These are phyloP conservation scores for Pangasianodon hypophthalmus DNA, from an alignment of 2,113 vertebrate genomes.

Conservation along the genomic window DNA sequence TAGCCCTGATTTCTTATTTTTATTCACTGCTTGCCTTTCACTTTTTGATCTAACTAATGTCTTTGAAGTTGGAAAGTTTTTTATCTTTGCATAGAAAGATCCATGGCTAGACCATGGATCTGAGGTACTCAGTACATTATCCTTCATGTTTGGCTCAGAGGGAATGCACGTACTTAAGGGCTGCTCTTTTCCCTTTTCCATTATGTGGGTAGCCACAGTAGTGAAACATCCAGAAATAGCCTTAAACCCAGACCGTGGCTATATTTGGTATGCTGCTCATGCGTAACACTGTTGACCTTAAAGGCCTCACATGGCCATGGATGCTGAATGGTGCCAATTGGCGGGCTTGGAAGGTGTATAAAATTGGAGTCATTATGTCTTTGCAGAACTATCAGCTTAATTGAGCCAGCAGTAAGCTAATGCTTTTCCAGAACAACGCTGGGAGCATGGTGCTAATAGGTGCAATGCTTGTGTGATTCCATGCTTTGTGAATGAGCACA, in stretches of 20 bases:
- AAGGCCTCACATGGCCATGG: constrained; percentile 28
- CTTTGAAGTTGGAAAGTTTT: constrained; percentile 2
- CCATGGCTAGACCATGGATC: constrained; percentile 2
- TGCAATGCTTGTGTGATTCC: background rate
- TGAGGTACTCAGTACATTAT: constrained; percentile 3
- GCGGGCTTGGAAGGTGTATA: constrained; percentile 45
- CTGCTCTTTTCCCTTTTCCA: constrained; percentile 3
- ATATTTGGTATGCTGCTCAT: constrained; percentile 38
- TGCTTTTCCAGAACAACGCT: constrained; percentile 40
- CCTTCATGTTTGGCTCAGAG: constrained; percentile 9
- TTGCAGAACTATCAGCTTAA: constrained; percentile 52
- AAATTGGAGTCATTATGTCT: constrained; percentile 59
- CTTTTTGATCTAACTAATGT: constrained; percentile 1
- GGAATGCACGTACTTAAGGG: constrained; percentile 7
- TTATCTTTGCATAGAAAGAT: background rate
- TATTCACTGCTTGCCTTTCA: background rate
- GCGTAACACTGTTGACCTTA: constrained; percentile 43
- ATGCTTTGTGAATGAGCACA: constrained; percentile 26
- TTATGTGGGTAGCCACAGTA: constrained; percentile 9
- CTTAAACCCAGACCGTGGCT: constrained; percentile 1
- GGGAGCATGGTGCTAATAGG: background rate
- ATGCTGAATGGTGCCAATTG: constrained; percentile 47
- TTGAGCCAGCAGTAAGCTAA: constrained; percentile 54
- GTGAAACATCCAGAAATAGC: constrained; percentile 8
- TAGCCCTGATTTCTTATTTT: background rate